Base-by-base conservation (phyloP, 2,797 vertebrate genomes). In the Mycteria americana region DNA sequence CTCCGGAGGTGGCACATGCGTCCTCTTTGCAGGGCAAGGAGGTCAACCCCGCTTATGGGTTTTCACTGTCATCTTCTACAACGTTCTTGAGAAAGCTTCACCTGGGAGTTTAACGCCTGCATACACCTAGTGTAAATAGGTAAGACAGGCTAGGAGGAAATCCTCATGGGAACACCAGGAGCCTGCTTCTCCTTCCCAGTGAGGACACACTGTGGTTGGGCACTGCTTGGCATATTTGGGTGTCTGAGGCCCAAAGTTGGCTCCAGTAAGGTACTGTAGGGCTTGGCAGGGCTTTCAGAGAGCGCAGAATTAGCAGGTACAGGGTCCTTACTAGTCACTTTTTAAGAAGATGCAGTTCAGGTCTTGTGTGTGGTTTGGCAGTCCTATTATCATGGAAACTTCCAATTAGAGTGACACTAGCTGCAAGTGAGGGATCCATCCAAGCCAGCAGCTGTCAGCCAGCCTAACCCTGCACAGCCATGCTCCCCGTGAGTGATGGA, bases 401-500 rank as follows among this genome's bases (percentile, higher is more conserved):
- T 69, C 35, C 50, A 21, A 5, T 14, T 50, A 6, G 1, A 67
- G 50, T 1, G 5, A 21, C 50, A 13, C 15, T 4, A 8, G 14
- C 45, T 89, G 53, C 45, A 3, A 14, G 25, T 27, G 65, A 57
- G 57, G 54, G 63, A 39, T 19, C 39, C 18, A 3, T 43, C 30
- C 45, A 9, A 11, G 35, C 27, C 14, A 43, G 35, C 24, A 24
- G 35, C 63, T 56, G 17, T 74, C 65, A 18, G 23, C 21, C 4
- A 11, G 64, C 57, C 33, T 46, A 33, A 16, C 33, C 13, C 3
- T 10, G 17, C 43, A 11, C 37, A 15, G 59, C 46, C 13, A 1
- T 4, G 22, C 35, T 56, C 12, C 46, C 28, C 0, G 0, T 3
- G 1, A 43, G 28, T 9, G 18, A 15, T 2, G 19, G 39, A 27